These are phyloP conservation scores for Pherbina coryleti DNA, from an alignment of 2,888 invertebrate species.

Conservation along the genomic window DNA sequence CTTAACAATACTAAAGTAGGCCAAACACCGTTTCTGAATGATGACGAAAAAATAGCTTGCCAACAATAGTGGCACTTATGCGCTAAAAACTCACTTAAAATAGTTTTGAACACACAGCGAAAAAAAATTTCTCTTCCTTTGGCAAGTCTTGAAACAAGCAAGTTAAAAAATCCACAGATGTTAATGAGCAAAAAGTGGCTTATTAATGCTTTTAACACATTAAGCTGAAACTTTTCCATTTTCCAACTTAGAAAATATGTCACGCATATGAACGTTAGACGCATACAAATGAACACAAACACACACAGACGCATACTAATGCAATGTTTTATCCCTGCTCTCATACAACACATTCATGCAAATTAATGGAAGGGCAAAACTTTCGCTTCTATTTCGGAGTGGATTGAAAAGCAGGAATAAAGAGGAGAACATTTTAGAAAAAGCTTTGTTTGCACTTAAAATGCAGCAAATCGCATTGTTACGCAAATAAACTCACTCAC, in stretches of 20 bases:
- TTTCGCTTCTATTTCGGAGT: constrained; percentile 25
- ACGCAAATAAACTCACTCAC: constrained; percentile 23
- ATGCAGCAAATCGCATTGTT: constrained; percentile 35
- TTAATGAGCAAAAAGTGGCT: constrained; percentile 9
- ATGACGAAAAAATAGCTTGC: too few species aligned
- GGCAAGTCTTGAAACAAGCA: too few species aligned
- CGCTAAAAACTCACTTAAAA: too few species aligned
- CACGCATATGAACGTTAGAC: background rate
- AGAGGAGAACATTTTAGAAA: background rate
- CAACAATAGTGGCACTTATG: too few species aligned
- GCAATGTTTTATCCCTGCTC: background rate
- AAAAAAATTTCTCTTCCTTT: too few species aligned
- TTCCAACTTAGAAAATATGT: constrained; percentile 15
- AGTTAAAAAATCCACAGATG: background rate
- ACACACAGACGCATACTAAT: background rate
- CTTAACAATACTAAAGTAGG: too few species aligned
- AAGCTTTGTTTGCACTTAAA: constrained; percentile 24
- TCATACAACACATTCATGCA: constrained; percentile 5
- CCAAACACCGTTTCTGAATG: too few species aligned
- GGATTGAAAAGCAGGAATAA: background rate
- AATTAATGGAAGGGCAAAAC: constrained; percentile 27
- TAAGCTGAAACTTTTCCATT: constrained; percentile 19
- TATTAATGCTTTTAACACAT: constrained; percentile 1
- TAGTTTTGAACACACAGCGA: too few species aligned
- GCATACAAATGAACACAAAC: background rate